phyloP scores from a whole-genome alignment of 2,113 vertebrate genomes.

The Corythornis cristatus region DNA sequence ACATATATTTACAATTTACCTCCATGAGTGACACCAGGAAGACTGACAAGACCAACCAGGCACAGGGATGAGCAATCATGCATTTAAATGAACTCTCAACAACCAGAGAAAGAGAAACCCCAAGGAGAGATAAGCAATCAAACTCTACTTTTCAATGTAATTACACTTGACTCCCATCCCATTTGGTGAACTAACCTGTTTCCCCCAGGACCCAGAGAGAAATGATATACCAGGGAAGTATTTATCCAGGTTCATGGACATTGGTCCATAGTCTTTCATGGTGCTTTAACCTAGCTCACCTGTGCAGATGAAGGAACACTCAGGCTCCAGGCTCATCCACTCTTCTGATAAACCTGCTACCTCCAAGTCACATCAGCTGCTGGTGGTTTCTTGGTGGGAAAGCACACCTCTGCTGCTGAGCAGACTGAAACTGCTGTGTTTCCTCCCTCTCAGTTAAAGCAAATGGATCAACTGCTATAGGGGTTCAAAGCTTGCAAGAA shows the following conservation, averaged over 20 bases:
- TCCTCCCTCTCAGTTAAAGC: not conserved
- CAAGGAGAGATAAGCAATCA: constrained; percentile 1
- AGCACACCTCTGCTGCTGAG: not conserved
- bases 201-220: not conserved
- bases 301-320: not conserved
- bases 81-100: not conserved
- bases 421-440: not conserved
- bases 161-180: not conserved
- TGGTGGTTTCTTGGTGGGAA: rapidly evolving
- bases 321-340: not conserved
- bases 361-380: not conserved
- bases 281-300: not conserved
- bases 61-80: not conserved
- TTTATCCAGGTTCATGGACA: not conserved
- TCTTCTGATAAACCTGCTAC: not conserved
- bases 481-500: not conserved
- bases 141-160: not conserved
- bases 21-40: not conserved
- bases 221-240: not conserved
- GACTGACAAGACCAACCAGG: not conserved
- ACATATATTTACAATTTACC: not conserved
- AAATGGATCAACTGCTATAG: not conserved
- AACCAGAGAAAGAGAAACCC: not conserved
- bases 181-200: not conserved
- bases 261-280: not conserved